Percentiles rank a stretch among this genome's conserved stretches.
phyloP scores from a whole-genome alignment of 2,113 vertebrate species.

The Chiloscyllium plagiosum region DNA sequence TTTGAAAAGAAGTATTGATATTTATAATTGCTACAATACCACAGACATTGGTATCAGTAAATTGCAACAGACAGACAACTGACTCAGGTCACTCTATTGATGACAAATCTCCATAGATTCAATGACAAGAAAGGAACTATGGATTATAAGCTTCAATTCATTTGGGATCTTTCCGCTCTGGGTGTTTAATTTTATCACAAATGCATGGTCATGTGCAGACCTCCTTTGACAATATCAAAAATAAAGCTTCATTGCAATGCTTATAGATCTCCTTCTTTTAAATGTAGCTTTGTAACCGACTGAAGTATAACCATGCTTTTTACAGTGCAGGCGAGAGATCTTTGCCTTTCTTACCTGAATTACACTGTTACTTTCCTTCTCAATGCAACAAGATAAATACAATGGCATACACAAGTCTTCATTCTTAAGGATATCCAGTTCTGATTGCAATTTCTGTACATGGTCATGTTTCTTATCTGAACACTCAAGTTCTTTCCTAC shows the following conservation, averaged over 20 bases:
- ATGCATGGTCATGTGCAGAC: neutral
- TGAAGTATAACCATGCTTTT: neutral
- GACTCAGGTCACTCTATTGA: neutral
- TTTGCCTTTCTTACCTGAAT: neutral
- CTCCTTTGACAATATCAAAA: neutral
- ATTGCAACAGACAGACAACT: neutral
- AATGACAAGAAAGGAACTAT: neutral
- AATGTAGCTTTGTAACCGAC: neutral
- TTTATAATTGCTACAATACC: neutral
- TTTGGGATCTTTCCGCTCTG: neutral
- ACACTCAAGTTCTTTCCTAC: neutral
- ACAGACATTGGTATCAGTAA: neutral
- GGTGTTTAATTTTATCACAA: neutral
- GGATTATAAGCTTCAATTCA: neutral
- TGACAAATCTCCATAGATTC: neutral
- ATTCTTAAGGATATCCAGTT: neutral
- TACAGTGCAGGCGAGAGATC: neutral
- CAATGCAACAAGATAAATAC: neutral
- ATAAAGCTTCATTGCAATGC: neutral
- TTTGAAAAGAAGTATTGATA: neutral
- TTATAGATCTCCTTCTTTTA: neutral
- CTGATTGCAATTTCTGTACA: neutral
- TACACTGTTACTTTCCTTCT: neutral
- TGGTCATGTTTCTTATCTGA: neutral
- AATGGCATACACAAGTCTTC: neutral